phyloP scores from a whole-genome alignment of 2,888 invertebrate genomes.

The Amblyteles armatorius region DNA sequence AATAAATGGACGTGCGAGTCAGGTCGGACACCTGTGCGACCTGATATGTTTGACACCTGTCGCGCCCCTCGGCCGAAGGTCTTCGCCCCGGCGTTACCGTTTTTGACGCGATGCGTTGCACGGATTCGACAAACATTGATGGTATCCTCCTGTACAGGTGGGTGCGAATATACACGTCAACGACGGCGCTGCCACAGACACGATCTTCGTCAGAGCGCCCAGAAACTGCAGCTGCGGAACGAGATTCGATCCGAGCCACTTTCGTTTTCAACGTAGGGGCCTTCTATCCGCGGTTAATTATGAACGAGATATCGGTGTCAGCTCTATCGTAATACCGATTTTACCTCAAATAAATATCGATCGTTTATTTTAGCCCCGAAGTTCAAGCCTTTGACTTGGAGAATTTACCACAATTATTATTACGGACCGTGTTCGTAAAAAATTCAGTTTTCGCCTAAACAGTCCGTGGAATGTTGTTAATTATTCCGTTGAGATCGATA shows the following conservation, averaged over 20 bases:
- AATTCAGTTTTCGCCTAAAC: neutral
- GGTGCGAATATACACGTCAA: neutral
- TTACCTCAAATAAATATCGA: neutral
- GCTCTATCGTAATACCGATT: neutral
- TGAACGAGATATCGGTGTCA: slow-evolving; percentile 8
- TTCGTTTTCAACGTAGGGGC: slow-evolving; percentile 20
- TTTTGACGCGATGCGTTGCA: slow-evolving; percentile 25
- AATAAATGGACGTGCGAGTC: neutral
- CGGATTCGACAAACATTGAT: slow-evolving; percentile 19
- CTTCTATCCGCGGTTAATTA: slow-evolving; percentile 1
- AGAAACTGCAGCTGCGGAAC: slow-evolving; percentile 23
- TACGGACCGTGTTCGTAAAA: neutral
- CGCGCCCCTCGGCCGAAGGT: slow-evolving; percentile 20
- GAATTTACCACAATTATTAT: neutral
- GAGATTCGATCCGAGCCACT: slow-evolving; percentile 29
- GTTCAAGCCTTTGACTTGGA: neutral
- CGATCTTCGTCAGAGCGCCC: slow-evolving; percentile 5
- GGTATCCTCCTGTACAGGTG: slow-evolving; percentile 9
- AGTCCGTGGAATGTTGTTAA: neutral
- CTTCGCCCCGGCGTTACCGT: neutral
- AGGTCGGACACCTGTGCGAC: slow-evolving; percentile 32
- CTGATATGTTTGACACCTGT: slow-evolving; percentile 39
- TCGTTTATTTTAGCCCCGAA: neutral
- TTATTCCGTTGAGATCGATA: neutral
- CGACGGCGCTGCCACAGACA: neutral